Percentiles rank a stretch among this genome's conserved stretches.
phyloP scores from a whole-genome alignment of 2,113 vertebrate species.

The Phrynosoma platyrhinos region DNA sequence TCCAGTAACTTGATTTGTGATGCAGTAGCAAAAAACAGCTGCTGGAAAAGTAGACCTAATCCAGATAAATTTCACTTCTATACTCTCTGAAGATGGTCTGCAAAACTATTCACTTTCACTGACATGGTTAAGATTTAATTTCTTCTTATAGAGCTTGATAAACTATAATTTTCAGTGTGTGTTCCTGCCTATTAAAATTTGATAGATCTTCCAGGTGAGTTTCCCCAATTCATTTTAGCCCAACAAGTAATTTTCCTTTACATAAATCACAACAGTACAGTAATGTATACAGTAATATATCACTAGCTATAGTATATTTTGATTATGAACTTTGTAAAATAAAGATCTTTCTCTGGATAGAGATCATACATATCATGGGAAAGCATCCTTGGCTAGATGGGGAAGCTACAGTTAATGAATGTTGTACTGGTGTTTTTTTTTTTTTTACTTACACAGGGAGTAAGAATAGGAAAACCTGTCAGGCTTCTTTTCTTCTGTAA shows the following conservation, averaged over 20 bases:
- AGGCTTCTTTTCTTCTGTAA: too few relatives aligned
- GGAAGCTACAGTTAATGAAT: background rate
- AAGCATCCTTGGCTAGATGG: background rate
- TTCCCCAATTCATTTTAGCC: background rate
- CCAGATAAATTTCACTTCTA: background rate
- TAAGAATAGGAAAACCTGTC: too few relatives aligned
- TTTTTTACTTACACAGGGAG: too few relatives aligned
- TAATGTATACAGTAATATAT: too few relatives aligned
- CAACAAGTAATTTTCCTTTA: conserved; percentile 11
- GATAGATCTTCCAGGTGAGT: background rate
- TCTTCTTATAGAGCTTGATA: background rate
- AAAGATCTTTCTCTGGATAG: background rate
- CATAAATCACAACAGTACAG: conserved; percentile 12
- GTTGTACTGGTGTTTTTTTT: too few relatives aligned
- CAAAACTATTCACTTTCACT: background rate
- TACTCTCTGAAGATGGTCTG: background rate
- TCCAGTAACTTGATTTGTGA: background rate
- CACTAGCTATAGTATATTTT: too few relatives aligned
- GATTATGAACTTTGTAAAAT: conserved; percentile 27
- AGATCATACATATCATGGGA: background rate
- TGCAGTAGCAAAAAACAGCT: background rate
- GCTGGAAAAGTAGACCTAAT: background rate
- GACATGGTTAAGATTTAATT: background rate
- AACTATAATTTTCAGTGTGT: background rate
- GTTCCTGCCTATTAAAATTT: background rate